Conservation (phyloP, 2,797 vertebrate species). For the Enteromius argenteus region DNA sequence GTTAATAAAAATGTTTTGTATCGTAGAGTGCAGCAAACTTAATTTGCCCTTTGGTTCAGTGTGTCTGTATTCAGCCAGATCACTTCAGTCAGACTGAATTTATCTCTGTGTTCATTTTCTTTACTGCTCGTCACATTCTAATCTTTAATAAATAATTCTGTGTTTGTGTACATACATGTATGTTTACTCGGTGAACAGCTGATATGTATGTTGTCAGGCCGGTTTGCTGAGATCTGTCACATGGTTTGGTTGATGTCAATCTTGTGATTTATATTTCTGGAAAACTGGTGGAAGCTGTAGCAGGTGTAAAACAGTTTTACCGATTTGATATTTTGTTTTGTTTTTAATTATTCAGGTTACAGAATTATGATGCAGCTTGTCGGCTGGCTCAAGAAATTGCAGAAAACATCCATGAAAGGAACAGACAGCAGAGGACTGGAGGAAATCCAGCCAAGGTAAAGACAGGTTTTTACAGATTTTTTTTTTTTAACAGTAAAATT, state of each 20-base stretch:
- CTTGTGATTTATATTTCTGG: constrained; percentile 45
- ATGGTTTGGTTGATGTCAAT: constrained; percentile 46
- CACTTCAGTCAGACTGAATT: background rate
- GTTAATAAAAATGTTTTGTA: background rate
- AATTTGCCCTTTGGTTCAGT: background rate
- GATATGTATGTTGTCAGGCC: background rate
- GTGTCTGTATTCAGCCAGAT: background rate
- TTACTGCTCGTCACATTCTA: background rate
- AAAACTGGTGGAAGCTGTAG: background rate
- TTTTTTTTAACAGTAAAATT: background rate
- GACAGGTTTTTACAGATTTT: background rate
- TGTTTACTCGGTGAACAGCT: background rate
- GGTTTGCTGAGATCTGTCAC: constrained; percentile 48
- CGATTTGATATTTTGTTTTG: background rate
- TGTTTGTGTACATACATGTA: background rate
- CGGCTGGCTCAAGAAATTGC: constrained; percentile 91
- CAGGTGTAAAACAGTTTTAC: background rate
- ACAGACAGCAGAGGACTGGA: constrained; percentile 86
- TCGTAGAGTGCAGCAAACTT: background rate
- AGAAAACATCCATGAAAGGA: constrained; percentile 91
- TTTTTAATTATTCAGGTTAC: constrained; percentile 77
- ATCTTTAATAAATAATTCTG: background rate
- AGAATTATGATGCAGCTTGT: constrained; percentile 87
- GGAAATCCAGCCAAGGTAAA: constrained; percentile 90
- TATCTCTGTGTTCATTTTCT: background rate